Evolutionary conservation across 2,888 invertebrate species (phyloP).

Genomic region (Lepidochitona cinerea): DNA sequence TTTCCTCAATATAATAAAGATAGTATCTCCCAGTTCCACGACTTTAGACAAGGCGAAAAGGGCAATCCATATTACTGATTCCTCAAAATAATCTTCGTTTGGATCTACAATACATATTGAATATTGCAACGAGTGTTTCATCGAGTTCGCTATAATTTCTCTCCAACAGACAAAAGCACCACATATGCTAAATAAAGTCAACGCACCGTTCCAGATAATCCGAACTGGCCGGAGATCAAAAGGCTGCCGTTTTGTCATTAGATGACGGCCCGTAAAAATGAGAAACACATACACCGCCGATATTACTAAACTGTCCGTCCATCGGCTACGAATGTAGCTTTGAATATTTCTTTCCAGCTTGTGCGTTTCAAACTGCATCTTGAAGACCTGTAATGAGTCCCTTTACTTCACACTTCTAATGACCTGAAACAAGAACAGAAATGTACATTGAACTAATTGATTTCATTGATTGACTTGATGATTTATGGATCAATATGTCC

Average conservation of each 20-base stretch:
- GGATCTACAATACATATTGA: slow-evolving; percentile 84
- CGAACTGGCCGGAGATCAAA: slow-evolving; percentile 90
- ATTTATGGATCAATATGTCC: too few species aligned
- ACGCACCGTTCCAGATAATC: slow-evolving; percentile 90
- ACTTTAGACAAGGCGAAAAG: slow-evolving; percentile 97
- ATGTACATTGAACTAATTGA: too few species aligned
- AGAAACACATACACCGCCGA: slow-evolving; percentile 84
- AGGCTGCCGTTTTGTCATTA: slow-evolving; percentile 92
- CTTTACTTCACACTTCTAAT: too few species aligned
- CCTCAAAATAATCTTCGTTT: slow-evolving; percentile 70
- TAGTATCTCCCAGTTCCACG: slow-evolving; percentile 84
- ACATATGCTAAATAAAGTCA: slow-evolving; percentile 95
- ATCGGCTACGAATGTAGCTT: slow-evolving; percentile 96
- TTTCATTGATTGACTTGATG: too few species aligned
- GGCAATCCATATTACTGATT: slow-evolving; percentile 98
- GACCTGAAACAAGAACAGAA: too few species aligned
- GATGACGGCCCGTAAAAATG: slow-evolving; percentile 93
- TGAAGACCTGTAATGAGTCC: too few species aligned
- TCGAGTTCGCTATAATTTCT: slow-evolving; percentile 89
- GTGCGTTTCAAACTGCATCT: too few species aligned
- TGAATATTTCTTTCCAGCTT: slow-evolving; percentile 87
- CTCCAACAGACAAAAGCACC: slow-evolving; percentile 89
- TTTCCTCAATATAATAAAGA: slow-evolving; percentile 72
- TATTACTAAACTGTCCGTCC: slow-evolving; percentile 93
- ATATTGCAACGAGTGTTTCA: slow-evolving; percentile 92